A percentile compares a stretch with the other conserved stretches of the same genome.
phyloP scores from a whole-genome alignment of 2,888 invertebrate genomes.

The Ernsta delagoae region DNA sequence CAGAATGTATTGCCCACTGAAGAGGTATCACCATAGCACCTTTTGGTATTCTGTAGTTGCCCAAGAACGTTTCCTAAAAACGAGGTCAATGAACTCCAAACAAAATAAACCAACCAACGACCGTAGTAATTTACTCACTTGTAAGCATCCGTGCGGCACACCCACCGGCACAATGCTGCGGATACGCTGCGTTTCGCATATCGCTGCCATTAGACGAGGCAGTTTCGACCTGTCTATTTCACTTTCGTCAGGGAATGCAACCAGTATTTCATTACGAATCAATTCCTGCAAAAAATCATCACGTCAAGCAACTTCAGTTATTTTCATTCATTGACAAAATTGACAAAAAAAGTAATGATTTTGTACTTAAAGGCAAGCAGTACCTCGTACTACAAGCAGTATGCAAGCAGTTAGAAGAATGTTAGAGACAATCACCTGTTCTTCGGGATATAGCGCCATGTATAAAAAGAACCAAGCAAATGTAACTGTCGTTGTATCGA shows the following conservation, averaged over 20 bases:
- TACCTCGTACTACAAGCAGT: background rate
- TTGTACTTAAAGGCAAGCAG: background rate
- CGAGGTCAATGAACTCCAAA: slow-evolving; percentile 29
- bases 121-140: slow-evolving; percentile 52
- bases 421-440: slow-evolving; percentile 77
- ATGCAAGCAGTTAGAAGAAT: slow-evolving; percentile 28
- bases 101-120: slow-evolving; percentile 28
- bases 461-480: slow-evolving; percentile 93
- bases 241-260: slow-evolving; percentile 76
- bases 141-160: slow-evolving; percentile 91
- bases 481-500: slow-evolving; percentile 93
- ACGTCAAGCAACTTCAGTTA: slow-evolving; percentile 7
- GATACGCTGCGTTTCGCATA: slow-evolving; percentile 92
- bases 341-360: slow-evolving; percentile 19
- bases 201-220: slow-evolving; percentile 88
- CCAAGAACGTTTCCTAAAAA: slow-evolving; percentile 82
- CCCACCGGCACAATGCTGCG: slow-evolving; percentile 93
- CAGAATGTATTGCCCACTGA: slow-evolving; percentile 93
- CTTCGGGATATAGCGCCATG: slow-evolving; percentile 88
- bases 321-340: slow-evolving; percentile 24
- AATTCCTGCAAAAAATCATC: slow-evolving; percentile 74
- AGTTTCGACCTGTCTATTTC: slow-evolving; percentile 83
- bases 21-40: slow-evolving; percentile 90
- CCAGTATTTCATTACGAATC: slow-evolving; percentile 84
- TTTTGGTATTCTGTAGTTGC: slow-evolving; percentile 87